Conservation (phyloP, 1,140 invertebrate species). For the Lasioglossum albipes region DNA sequence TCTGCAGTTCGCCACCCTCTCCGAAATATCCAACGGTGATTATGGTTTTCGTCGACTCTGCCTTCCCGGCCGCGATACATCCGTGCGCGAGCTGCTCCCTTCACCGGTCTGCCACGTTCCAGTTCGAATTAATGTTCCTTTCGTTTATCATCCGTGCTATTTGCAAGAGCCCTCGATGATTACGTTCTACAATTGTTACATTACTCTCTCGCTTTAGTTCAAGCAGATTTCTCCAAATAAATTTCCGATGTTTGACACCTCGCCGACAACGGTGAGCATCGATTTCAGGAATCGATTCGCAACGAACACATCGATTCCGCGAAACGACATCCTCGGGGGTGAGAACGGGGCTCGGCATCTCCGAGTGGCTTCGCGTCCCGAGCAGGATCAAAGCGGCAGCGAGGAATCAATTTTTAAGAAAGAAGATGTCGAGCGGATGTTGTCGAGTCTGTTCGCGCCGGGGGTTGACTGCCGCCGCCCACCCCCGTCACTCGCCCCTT, state of each 20-base stretch:
- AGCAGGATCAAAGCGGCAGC: constrained; percentile 55
- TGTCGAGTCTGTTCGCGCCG: constrained; percentile 28
- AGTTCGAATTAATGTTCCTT: too few species aligned
- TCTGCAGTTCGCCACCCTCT: background rate
- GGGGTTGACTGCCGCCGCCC: constrained; percentile 10
- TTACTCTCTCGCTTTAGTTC: too few species aligned
- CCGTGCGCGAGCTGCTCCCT: background rate
- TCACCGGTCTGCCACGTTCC: background rate
- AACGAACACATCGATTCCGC: background rate
- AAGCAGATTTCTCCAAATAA: too few species aligned
- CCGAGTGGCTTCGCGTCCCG: constrained; percentile 9
- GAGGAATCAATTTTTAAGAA: constrained; percentile 64
- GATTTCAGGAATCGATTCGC: background rate
- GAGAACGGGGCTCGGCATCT: constrained; percentile 8
- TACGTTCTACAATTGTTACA: too few species aligned
- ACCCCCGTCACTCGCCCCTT: background rate
- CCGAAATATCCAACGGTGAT: background rate
- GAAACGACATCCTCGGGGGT: constrained; percentile 17
- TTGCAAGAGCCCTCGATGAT: too few species aligned
- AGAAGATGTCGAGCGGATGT: constrained; percentile 66
- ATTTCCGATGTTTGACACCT: background rate
- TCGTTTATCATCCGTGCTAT: background rate
- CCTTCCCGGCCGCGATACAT: background rate
- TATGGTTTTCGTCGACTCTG: constrained; percentile 13
- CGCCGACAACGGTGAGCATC: background rate